Evolutionary conservation across 2,888 invertebrate genomes (phyloP), one percentile per base, ranked within the genome.

Genomic region (Diloba caeruleocephala): DNA sequence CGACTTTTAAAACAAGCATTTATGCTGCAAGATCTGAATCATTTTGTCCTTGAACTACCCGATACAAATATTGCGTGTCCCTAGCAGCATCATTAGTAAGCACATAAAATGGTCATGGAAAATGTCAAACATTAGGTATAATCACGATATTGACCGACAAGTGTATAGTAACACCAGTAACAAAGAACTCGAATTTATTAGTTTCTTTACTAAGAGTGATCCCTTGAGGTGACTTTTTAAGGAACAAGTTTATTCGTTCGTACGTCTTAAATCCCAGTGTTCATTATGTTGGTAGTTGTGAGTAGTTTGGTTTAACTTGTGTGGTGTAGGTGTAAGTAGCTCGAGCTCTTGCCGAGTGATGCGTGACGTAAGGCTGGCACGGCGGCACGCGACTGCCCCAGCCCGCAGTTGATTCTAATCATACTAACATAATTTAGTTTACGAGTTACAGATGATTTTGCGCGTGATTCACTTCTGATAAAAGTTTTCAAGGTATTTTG

Each of bases 301-400:
- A 23, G 7, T 9, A 19, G 10, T 13, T 13, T 0, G 7, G 28
- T 31, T 17, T 15, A 23, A 33, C 3, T 33, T 36, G 13, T 51
- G 36, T 29, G 34, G 26, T 33, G 50, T 42, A 33, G 45, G 28
- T 45, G 45, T 28, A 46, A 52, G 60, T 59, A 52, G 66, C 43
- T 15, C 6, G n/a, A 29, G 41, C 49, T 53, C 31, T 38, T 34
- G 51, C 61, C 41, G 54, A 64, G 54, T 67, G 68, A 74, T 58
- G 72, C 63, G 74, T 89, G 89, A 88, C 89, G 87, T 87, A 80
- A 82, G 62, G 69, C 15, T 53, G 54, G 66, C 81, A 79, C 78
- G 78, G 82, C 73, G 81, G 74, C 43, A 74, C 70, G 64, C 58
- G 70, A 34, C 56, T 52, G 32, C 50, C 39, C 25, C n/a, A 33